Evolutionary conservation across 64 coral and sea anemone species (phyloP), one percentile per base, ranked within the genome.

Genomic region (Montipora sp.): DNA sequence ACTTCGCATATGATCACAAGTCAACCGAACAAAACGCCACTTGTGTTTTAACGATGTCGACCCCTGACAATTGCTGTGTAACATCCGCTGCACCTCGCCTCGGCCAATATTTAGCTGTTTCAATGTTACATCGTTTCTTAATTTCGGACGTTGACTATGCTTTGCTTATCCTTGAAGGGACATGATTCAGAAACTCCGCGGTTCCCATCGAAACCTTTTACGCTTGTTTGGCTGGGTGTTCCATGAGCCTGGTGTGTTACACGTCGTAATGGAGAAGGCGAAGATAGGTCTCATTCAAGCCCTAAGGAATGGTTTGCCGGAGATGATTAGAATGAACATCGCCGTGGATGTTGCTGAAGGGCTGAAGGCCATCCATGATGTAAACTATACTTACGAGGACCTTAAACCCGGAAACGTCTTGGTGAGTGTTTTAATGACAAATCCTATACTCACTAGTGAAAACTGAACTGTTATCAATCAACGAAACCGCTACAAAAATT

Each of bases 311-410:
- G 91, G 91, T 51, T 47, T 93, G 55, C 86, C 91, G 15, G 50
- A 63, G 47, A 8, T 53, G 1, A 87, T 24, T 13, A 76, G 91
- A 21, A 87, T 87, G 83, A 67, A 36, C n/a, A 51, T 93, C 3
- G 91, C 91, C 3, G 18, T 87, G 74, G 91, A 93, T 88, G 83
- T 93, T 7, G 91, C 91, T 24, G 77, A 88, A 58, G 91, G 83
- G 15, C 60, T 93, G 16, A 68, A 93, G 50, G 77, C 82, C 59
- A 80, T 93, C 13, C 91, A 93, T 65, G 55, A 73, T 14, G 24
- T 88, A 18, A 75, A 51, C 22, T 93, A 88, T 27, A 77, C 68
- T 46, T 93, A 93, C 36, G 75, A 81, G 59, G 91, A 93, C 75
- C 47, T 93, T 2, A 88, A 93, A 47, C 91, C 91, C 51, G 83